Evolutionary conservation across 2,113 vertebrate species (phyloP).

Genomic region (Phycodurus eques): DNA sequence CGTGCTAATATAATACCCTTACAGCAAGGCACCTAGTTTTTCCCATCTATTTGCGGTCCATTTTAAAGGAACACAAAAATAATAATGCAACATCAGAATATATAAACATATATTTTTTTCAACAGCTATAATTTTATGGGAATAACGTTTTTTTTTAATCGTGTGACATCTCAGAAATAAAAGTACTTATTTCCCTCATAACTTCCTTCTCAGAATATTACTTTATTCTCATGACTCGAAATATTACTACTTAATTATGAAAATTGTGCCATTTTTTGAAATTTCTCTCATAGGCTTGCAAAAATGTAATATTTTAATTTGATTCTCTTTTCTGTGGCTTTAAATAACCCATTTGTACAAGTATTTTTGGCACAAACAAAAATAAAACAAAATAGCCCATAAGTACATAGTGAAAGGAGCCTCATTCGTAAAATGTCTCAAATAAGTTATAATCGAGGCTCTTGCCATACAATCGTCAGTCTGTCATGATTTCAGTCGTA

Average conservation of each 20-base stretch:
- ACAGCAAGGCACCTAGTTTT: too few relatives aligned
- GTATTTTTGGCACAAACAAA: neutral
- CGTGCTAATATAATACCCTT: too few relatives aligned
- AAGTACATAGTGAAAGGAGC: neutral
- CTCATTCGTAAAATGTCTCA: constrained; percentile 5
- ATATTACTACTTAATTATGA: neutral
- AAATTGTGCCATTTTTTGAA: neutral
- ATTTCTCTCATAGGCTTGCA: neutral
- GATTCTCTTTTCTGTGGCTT: neutral
- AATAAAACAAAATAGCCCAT: constrained; percentile 17
- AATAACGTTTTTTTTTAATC: neutral
- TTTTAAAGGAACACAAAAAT: too few relatives aligned
- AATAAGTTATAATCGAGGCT: neutral
- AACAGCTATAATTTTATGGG: neutral
- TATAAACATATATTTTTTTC: too few relatives aligned
- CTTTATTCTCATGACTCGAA: neutral
- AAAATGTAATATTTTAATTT: neutral
- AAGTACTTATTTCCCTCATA: neutral
- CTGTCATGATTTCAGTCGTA: neutral
- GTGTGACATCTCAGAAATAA: neutral
- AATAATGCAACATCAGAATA: too few relatives aligned
- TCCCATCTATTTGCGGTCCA: too few relatives aligned
- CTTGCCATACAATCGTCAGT: neutral
- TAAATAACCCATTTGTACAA: neutral
- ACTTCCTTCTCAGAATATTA: neutral